Evolutionary conservation across 2,113 vertebrate species (phyloP), one percentile per base, ranked within the genome.

Genomic region (Coregonus clupeaformis): DNA sequence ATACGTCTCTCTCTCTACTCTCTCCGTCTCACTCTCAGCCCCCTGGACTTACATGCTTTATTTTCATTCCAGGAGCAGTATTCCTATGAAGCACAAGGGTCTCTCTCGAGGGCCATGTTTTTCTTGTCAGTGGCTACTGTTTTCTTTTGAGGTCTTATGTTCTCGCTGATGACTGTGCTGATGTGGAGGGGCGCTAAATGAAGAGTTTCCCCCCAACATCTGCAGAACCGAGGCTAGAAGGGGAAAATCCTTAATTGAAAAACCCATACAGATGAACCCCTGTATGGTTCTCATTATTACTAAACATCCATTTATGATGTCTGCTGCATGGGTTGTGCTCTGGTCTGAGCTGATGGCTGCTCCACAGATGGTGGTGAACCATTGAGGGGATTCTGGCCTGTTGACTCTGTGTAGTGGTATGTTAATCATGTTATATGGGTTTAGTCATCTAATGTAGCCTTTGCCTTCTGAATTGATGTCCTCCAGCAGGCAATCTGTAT

Each of bases 81-180:
- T 69, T 81, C 79, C 81, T 86, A 71, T 42, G 75, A 75, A 75
- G 74, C 85, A 66, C 42, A 2, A 64, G 77, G 83, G 75, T 86
- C 84, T 77, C 81, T 82, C 13, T 36, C 55, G 25, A 30, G 77
- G 65, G 71, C 74, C 55, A 12, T 90, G 88, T 91, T 92, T 88
- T 89, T 81, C 88, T 89, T 90, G 87, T 87, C 86, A 84, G 60
- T 42, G 16, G 82, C 90, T 90, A 77, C 88, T 91, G 89, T 89
- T 91, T 91, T 90, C 78, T 79, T 91, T 85, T 52, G 62, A 79
- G 80, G 74, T 78, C 72, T 86, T 72, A 20, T n/a, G 45, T 80
- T 82, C 79, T 79, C 25, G 63, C 74, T 79, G 84, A 85, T 77
- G 59, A 81, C 69, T 1, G 60, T 62, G 69, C 71, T 77, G 71